Base-by-base conservation (phyloP, 2,888 invertebrate species). In the Polylopha cassiicola region DNA sequence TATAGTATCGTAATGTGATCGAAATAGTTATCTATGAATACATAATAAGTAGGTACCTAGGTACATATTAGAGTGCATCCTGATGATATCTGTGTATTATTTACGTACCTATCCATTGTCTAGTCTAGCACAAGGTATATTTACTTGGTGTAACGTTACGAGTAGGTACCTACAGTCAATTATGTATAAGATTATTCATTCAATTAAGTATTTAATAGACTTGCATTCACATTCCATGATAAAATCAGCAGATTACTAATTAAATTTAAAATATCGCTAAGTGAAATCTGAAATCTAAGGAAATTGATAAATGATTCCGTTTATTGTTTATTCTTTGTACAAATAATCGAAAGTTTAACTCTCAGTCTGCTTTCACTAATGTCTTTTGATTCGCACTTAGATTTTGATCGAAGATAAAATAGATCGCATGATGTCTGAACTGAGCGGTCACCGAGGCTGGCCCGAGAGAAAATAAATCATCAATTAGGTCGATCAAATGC, bases 401-500 rank as follows among this genome's bases (percentile, higher is more conserved):
- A 81, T 84, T 67, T 73, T 74, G 65, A 72, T 68, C 58, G 62
- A 53, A 66, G 84, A 84, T 84, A 80, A 81, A 78, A 79, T 79
- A 77, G 78, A 81, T 81, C 76, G 73, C 71, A 67, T 69, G 72
- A 72, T 69, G 75, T 73, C 76, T 74, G 76, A 26, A 26, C 9
- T 59, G 59, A 59, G 64, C 76, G 74, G 73, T 74, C 80, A 76
- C 66, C 59, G 63, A 65, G 64, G 62, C 64, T 64, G 58, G 65
- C 56, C 60, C 55, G 69, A 74, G 72, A 76, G 78, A 81, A 82
- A 82, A 82, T 82, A 82, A 77, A 81, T 79, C 73, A 72, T 70
- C 78, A 82, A 81, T 82, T 82, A 65, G 84, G 84, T 79, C 84
- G 69, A 77, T 80, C 74, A 81, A 82, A 82, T 78, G 78, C 74